Conservation (phyloP, 2,797 vertebrate genomes). For the Rhabdomys pumilio region DNA sequence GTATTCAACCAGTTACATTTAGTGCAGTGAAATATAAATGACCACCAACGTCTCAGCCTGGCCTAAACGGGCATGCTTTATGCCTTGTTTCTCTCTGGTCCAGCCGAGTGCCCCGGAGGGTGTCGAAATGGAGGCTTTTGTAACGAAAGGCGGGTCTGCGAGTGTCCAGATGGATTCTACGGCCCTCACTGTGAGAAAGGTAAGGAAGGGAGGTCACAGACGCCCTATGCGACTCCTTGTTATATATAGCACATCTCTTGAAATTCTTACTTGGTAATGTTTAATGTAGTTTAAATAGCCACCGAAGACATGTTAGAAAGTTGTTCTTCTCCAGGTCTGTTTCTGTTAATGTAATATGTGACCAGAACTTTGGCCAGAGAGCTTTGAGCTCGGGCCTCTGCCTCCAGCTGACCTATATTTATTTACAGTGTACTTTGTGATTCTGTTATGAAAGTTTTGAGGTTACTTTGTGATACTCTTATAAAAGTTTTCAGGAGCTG, state of each 20-base stretch:
- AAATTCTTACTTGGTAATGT: constrained; percentile 55
- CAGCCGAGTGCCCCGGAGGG: constrained; percentile 95
- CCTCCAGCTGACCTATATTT: not conserved
- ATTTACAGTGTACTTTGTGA: not conserved
- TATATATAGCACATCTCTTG: not conserved
- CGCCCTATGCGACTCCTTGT: not conserved
- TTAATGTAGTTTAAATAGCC: constrained; percentile 35
- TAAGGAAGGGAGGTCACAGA: constrained; percentile 77
- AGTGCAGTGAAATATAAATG: not conserved
- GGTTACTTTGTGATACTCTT: constrained; percentile 4
- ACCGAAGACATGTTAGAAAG: constrained; percentile 40
- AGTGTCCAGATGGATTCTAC: constrained; percentile 95
- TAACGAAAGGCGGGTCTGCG: constrained; percentile 93
- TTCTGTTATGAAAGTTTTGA: not conserved
- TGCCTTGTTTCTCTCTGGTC: constrained; percentile 83
- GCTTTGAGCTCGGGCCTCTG: not conserved
- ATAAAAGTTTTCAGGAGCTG: not conserved
- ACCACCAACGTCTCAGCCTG: not conserved
- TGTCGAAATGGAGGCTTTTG: constrained; percentile 95
- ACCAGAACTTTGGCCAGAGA: not conserved
- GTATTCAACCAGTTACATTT: not conserved
- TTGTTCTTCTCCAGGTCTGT: constrained; percentile 14
- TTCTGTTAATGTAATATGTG: constrained; percentile 13
- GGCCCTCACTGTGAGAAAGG: constrained; percentile 96
- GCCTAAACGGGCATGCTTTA: not conserved